Evolutionary conservation across 2,888 invertebrate genomes (phyloP).

Genomic region (Pegoplata infirma): DNA sequence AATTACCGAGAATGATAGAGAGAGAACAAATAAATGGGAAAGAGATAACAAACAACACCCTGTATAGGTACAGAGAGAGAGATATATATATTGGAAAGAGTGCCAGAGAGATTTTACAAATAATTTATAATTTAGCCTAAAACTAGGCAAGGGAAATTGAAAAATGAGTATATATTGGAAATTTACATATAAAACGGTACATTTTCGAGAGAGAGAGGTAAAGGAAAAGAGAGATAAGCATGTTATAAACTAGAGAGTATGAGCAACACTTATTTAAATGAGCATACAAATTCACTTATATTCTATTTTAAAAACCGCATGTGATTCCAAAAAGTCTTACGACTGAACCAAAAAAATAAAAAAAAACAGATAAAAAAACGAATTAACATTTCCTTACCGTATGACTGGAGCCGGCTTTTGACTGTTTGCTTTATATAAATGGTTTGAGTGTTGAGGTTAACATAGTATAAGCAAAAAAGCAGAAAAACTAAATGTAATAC

Average conservation of each 20-base stretch:
- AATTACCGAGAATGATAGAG: slow-evolving; percentile 12
- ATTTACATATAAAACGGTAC: neutral
- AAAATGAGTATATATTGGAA: slow-evolving; percentile 36
- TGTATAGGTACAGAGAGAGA: slow-evolving; percentile 16
- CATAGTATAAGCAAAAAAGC: slow-evolving; percentile 26
- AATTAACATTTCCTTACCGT: slow-evolving; percentile 40
- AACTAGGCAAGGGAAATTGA: slow-evolving; percentile 39
- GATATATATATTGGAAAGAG: neutral
- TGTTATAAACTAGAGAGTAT: neutral
- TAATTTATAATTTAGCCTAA: slow-evolving; percentile 6
- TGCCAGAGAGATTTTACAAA: neutral
- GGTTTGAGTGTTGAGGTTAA: slow-evolving; percentile 23
- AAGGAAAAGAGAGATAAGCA: slow-evolving; percentile 13
- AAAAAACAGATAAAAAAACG: too few species aligned
- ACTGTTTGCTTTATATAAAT: slow-evolving; percentile 32
- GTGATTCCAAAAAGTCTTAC: slow-evolving; percentile 38
- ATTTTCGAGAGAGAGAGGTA: slow-evolving; percentile 9
- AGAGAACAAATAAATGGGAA: too few species aligned
- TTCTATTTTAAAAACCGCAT: slow-evolving; percentile 32
- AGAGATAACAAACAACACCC: slow-evolving; percentile 32
- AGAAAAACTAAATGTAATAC: slow-evolving; percentile 10
- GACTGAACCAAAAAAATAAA: slow-evolving; percentile 11
- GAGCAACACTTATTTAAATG: slow-evolving; percentile 7
- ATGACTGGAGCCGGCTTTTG: slow-evolving; percentile 65
- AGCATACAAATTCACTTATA: slow-evolving; percentile 12